phyloP scores from a whole-genome alignment of 2,888 invertebrate species.

The Xestia rhomboidea region DNA sequence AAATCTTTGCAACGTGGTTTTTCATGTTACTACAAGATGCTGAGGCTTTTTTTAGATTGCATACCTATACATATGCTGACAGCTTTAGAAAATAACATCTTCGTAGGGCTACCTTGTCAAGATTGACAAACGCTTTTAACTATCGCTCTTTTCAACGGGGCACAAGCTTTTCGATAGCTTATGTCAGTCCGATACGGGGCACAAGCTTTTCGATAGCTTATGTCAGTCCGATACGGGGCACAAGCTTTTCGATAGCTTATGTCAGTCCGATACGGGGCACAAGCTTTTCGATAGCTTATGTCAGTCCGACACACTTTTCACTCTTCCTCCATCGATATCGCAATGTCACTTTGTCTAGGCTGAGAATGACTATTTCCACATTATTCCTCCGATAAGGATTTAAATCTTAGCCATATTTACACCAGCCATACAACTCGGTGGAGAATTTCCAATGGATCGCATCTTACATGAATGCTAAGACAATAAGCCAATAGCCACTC shows the following conservation, averaged over 20 bases:
- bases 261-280: too few species aligned
- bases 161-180: too few species aligned
- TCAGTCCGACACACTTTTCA: background rate
- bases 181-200: background rate
- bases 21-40: background rate
- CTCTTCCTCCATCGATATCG: background rate
- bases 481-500: constrained; percentile 53
- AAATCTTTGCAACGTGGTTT: background rate
- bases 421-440: background rate
- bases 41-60: background rate
- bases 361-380: background rate
- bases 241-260: too few species aligned
- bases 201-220: too few species aligned
- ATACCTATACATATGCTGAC: background rate
- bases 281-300: too few species aligned
- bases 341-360: background rate
- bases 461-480: constrained; percentile 55
- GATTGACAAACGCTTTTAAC: background rate
- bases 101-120: background rate
- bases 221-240: background rate
- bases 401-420: constrained; percentile 26
- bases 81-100: background rate
- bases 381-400: background rate
- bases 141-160: too few species aligned
- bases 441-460: constrained; percentile 36